phyloP scores from a whole-genome alignment of 2,797 vertebrate genomes.

The Coendou prehensilis region DNA sequence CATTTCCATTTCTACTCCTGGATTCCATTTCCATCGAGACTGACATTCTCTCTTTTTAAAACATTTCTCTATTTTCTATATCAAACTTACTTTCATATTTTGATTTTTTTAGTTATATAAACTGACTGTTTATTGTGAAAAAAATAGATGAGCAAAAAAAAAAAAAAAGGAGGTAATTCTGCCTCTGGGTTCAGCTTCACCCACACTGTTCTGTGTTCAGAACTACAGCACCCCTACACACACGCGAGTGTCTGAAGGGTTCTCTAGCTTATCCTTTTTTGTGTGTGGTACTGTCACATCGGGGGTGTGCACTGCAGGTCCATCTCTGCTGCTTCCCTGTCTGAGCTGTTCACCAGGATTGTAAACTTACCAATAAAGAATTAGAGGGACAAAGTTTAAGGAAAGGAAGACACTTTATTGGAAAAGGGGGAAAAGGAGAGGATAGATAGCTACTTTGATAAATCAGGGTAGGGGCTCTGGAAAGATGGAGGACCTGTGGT shows the following conservation, averaged over 20 bases:
- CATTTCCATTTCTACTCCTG: neutral
- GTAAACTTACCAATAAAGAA: neutral
- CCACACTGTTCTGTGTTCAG: neutral
- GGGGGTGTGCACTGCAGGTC: neutral
- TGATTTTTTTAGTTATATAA: neutral
- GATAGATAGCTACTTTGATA: neutral
- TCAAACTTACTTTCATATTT: constrained; percentile 1
- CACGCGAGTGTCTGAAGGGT: neutral
- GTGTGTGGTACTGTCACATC: neutral
- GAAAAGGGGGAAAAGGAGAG: neutral
- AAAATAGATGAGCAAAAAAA: neutral
- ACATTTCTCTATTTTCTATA: neutral
- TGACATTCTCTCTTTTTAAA: neutral
- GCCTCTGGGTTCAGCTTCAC: constrained; percentile 31
- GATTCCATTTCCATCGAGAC: neutral
- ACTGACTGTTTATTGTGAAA: neutral
- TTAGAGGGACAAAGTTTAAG: neutral
- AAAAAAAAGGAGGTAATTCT: constrained; percentile 41
- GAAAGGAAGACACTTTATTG: neutral
- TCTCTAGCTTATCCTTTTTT: neutral
- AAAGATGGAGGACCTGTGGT: neutral
- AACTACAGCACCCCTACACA: neutral
- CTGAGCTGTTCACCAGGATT: neutral
- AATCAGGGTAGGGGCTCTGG: neutral
- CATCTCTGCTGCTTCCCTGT: neutral